These are phyloP conservation scores for Linyphia triangularis DNA, from an alignment of 2,888 invertebrate species.

Conservation along the genomic window DNA sequence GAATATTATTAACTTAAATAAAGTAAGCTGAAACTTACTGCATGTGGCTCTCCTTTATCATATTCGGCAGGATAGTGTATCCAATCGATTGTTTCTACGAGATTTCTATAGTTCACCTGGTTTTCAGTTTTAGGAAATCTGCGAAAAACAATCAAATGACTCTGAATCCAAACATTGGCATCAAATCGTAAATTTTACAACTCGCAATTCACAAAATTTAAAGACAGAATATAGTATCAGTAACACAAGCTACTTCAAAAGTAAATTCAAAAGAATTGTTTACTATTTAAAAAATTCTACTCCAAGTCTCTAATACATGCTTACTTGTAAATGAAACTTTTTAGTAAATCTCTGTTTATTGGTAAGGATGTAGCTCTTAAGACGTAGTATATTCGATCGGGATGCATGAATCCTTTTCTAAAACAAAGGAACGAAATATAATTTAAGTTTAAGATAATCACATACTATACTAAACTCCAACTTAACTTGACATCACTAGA, in stretches of 20 bases:
- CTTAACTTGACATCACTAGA: no score
- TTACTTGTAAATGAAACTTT: constrained; percentile 61
- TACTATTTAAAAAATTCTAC: no score
- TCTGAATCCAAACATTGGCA: neutral
- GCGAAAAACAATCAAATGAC: neutral
- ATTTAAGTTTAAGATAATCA: no score
- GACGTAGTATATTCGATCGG: constrained; percentile 48
- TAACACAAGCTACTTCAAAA: neutral
- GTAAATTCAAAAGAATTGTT: no score
- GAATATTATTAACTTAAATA: neutral
- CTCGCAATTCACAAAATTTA: neutral
- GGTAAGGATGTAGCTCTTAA: constrained; percentile 44
- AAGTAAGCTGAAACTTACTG: no score
- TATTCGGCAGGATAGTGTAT: constrained; percentile 20
- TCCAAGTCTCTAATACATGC: no score
- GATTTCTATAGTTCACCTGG: constrained; percentile 21
- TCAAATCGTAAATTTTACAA: neutral
- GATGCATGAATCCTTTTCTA: constrained; percentile 22
- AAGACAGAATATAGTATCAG: neutral
- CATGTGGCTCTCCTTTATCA: constrained; percentile 29
- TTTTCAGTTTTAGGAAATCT: constrained; percentile 53
- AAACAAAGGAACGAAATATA: neutral
- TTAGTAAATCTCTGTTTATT: constrained; percentile 44
- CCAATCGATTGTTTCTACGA: constrained; percentile 52
- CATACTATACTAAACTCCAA: no score